Percentiles rank a stretch among this genome's conserved stretches.
Evolutionary conservation across 2,888 invertebrate species (phyloP).

Genomic region (Trypoxylon attenuatum): DNA sequence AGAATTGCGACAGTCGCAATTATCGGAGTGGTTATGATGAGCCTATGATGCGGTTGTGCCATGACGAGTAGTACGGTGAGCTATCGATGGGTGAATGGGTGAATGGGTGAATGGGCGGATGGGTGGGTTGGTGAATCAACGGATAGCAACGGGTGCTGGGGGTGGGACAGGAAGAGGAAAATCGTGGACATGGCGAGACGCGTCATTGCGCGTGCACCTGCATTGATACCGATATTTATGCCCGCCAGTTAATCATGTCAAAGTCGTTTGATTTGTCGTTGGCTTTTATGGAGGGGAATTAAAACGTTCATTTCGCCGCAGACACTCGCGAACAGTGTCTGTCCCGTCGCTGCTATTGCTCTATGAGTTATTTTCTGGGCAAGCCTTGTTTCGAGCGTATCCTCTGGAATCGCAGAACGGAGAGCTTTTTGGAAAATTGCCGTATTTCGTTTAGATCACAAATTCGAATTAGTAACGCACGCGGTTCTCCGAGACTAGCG

Average conservation of each 20-base stretch:
- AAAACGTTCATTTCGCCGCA: constrained; percentile 74
- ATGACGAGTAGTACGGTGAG: too few species aligned
- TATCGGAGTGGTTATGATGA: too few species aligned
- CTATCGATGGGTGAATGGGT: too few species aligned
- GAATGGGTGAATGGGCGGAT: too few species aligned
- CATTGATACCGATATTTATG: constrained; percentile 74
- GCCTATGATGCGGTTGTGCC: too few species aligned
- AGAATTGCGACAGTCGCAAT: too few species aligned
- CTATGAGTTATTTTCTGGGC: constrained; percentile 68
- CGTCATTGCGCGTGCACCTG: constrained; percentile 70
- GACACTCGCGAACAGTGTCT: constrained; percentile 71
- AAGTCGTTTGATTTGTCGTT: constrained; percentile 74
- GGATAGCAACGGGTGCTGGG: too few species aligned
- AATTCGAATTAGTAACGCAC: constrained; percentile 36
- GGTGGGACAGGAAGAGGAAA: too few species aligned
- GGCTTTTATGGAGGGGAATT: constrained; percentile 74
- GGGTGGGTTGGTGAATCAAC: too few species aligned
- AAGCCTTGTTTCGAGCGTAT: constrained; percentile 36
- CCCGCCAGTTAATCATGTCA: constrained; percentile 74
- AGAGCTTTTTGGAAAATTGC: constrained; percentile 71
- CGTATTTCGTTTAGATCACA: constrained; percentile 54
- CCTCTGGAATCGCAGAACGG: constrained; percentile 28
- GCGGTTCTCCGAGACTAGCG: too few species aligned
- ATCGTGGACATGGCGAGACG: too few species aligned
- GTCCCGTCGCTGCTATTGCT: constrained; percentile 54